phyloP scores from a whole-genome alignment of 1,140 invertebrate species.

The Bombus huntii region DNA sequence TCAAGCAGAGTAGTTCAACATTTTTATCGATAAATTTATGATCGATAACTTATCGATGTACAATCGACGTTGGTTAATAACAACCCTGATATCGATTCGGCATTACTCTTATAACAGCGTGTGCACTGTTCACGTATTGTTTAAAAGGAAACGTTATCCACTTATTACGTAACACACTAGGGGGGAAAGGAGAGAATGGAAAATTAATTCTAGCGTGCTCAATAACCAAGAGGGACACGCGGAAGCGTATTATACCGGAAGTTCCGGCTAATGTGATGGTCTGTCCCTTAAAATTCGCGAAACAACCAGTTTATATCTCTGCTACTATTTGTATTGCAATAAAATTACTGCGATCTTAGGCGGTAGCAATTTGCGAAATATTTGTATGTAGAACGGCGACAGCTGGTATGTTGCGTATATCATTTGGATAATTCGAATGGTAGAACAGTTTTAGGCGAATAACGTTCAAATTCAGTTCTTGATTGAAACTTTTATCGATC shows the following conservation, averaged over 20 bases:
- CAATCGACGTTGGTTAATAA: not conserved
- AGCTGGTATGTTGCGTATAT: no score
- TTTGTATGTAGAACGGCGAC: not conserved
- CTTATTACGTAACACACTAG: not conserved
- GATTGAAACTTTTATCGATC: not conserved
- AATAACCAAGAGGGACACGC: not conserved
- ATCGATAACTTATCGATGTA: not conserved
- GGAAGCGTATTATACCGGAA: not conserved
- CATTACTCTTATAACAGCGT: not conserved
- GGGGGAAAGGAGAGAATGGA: not conserved
- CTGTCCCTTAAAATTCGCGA: not conserved
- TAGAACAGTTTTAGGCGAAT: not conserved
- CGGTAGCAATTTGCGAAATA: not conserved
- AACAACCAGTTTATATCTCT: not conserved
- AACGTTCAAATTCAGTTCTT: not conserved
- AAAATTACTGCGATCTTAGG: not conserved
- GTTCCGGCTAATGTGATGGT: not conserved
- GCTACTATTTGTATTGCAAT: not conserved
- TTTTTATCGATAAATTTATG: not conserved
- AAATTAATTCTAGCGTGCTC: slow-evolving; percentile 8
- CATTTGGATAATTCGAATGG: not conserved
- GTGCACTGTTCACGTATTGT: not conserved
- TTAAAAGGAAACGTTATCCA: not conserved
- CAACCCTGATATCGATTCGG: not conserved
- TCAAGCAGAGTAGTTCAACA: no score